These are phyloP conservation scores for Atlantisia rogersi DNA, from an alignment of 2,113 vertebrate genomes.

Conservation along the genomic window DNA sequence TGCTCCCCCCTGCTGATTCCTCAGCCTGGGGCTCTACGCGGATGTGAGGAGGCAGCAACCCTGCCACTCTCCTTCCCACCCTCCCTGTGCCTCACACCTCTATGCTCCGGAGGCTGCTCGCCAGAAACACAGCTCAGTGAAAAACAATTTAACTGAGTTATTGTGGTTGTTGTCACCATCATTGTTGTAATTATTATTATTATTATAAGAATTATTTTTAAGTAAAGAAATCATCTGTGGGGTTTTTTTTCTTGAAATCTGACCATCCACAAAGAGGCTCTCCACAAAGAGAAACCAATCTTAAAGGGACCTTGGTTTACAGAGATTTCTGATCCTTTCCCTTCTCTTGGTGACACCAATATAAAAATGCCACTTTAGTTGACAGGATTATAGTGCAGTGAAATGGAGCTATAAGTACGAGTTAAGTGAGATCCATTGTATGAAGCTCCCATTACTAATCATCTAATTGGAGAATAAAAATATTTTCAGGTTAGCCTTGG, in stretches of 20 bases:
- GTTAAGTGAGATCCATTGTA: background rate
- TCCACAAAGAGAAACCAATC: background rate
- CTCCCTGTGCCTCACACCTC: background rate
- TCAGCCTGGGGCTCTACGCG: background rate
- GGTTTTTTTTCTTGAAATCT: background rate
- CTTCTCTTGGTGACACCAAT: background rate
- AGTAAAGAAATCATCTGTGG: background rate
- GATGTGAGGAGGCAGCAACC: background rate
- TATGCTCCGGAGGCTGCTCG: background rate
- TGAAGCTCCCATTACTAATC: slow-evolving; percentile 1
- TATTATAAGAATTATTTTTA: background rate
- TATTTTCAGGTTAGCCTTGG: slow-evolving; percentile 9
- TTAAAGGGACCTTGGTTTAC: background rate
- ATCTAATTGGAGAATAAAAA: slow-evolving; percentile 20
- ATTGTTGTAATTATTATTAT: too few species aligned
- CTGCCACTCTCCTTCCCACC: background rate
- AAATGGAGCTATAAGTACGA: background rate
- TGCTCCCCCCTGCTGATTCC: background rate
- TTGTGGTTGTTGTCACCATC: background rate
- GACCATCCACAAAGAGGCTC: background rate
- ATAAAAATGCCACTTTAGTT: background rate
- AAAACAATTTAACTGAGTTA: background rate
- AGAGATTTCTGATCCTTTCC: background rate
- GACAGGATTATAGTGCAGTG: background rate
- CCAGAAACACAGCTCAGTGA: background rate